phyloP scores from a whole-genome alignment of 2,797 vertebrate genomes.

The Darevskia mixta region DNA sequence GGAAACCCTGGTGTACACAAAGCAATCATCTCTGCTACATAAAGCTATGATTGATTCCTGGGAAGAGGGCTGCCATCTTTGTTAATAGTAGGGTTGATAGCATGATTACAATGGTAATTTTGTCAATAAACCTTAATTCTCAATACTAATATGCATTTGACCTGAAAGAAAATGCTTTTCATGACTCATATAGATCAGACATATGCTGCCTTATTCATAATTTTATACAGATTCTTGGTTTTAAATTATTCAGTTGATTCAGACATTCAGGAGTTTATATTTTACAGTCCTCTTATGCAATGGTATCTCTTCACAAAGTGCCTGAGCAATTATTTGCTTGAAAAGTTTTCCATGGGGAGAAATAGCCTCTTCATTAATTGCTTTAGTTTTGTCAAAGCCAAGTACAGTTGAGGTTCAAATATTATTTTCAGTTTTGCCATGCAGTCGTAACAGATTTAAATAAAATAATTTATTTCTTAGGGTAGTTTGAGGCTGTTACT shows the following conservation, averaged over 20 bases:
- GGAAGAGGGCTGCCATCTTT: not conserved
- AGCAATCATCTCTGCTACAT: not conserved
- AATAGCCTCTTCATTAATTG: not conserved
- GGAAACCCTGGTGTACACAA: no score
- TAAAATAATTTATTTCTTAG: not conserved
- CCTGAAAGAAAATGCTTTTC: not conserved
- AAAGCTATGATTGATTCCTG: not conserved
- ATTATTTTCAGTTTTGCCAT: not conserved
- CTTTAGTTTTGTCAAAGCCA: not conserved
- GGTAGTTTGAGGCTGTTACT: not conserved
- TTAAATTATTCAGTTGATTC: not conserved
- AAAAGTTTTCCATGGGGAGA: not conserved
- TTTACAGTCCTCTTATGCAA: not conserved
- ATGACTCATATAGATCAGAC: not conserved
- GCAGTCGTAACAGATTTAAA: not conserved
- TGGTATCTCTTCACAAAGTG: not conserved
- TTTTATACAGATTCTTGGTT: not conserved
- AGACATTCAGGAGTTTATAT: not conserved
- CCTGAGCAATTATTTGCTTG: not conserved
- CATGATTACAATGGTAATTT: no score
- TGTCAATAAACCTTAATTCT: not conserved
- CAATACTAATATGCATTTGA: not conserved
- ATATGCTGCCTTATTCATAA: not conserved
- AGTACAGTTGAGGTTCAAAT: not conserved
- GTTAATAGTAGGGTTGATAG: not conserved